A percentile compares a stretch with the other conserved stretches of the same genome.
These are phyloP conservation scores for Gastrophysa polygoni DNA, from an alignment of 2,888 invertebrate genomes.

Conservation along the genomic window DNA sequence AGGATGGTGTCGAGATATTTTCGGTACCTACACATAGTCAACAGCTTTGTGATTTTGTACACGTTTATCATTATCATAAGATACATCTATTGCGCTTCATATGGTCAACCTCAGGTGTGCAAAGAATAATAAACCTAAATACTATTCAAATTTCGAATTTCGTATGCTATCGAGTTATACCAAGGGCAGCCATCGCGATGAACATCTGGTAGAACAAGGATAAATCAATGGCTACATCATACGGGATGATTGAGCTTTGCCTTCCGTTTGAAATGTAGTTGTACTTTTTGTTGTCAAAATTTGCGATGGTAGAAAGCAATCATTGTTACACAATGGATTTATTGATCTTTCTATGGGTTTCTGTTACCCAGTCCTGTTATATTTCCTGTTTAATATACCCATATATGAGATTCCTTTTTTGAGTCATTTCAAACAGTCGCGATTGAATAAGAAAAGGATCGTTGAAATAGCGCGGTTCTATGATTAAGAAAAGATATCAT, in stretches of 20 bases:
- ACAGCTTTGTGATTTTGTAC: not conserved
- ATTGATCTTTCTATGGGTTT: no score
- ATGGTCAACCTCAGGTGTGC: slow-evolving; percentile 7
- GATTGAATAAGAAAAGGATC: not conserved
- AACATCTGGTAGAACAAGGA: not conserved
- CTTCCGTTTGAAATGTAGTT: no score
- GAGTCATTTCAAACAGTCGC: no score
- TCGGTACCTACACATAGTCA: not conserved
- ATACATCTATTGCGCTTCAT: not conserved
- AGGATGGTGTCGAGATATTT: not conserved
- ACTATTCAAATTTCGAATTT: slow-evolving; percentile 6
- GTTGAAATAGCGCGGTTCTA: not conserved
- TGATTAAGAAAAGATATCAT: not conserved
- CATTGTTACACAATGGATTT: no score
- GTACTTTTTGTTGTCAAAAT: no score
- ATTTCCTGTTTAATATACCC: no score
- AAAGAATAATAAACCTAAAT: slow-evolving; percentile 10
- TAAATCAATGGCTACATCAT: no score
- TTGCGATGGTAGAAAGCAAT: no score
- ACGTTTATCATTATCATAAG: slow-evolving; percentile 9
- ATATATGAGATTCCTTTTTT: no score
- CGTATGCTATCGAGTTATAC: slow-evolving; percentile 1
- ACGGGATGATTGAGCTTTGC: no score
- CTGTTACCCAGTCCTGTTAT: no score
- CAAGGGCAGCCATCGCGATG: slow-evolving; percentile 2